A percentile compares a stretch with the other conserved stretches of the same genome.
These are phyloP conservation scores for Drosophila nannoptera DNA, from an alignment of 1,140 invertebrate species.

Conservation along the genomic window DNA sequence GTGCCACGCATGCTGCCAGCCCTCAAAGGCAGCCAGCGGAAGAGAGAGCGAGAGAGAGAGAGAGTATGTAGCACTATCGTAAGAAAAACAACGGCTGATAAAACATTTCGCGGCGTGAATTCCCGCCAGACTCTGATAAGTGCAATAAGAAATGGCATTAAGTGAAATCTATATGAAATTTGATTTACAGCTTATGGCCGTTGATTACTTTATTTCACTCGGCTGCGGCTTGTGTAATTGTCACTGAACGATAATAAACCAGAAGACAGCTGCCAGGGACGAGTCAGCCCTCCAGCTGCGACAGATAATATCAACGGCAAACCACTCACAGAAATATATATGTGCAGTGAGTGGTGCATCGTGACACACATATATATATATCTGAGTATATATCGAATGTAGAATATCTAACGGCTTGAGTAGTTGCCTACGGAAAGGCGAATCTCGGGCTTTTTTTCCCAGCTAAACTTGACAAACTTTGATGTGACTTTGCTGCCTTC, in stretches of 20 bases:
- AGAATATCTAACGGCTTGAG: too few relatives aligned
- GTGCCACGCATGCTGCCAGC: constrained; percentile 33
- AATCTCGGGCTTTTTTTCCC: not conserved
- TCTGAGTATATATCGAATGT: not conserved
- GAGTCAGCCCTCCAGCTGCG: not conserved
- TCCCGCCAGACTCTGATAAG: constrained; percentile 7
- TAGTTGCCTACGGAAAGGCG: too few relatives aligned
- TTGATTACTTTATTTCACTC: constrained; percentile 16
- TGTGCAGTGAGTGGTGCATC: not conserved
- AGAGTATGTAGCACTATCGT: constrained; percentile 9
- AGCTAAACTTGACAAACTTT: constrained; percentile 15
- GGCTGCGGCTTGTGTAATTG: constrained; percentile 15
- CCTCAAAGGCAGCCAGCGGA: not conserved
- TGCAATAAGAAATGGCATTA: not conserved
- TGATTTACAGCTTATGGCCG: constrained; percentile 7
- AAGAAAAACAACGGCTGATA: constrained; percentile 37
- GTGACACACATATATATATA: not conserved
- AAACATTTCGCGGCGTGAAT: constrained; percentile 19
- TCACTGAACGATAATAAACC: constrained; percentile 7
- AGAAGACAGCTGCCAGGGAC: constrained; percentile 4
- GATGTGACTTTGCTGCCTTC: constrained; percentile 15
- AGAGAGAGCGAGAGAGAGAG: not conserved
- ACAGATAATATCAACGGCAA: not conserved
- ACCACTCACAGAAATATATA: not conserved
- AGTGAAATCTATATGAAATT: constrained; percentile 1